Evolutionary conservation across 1,140 invertebrate species (phyloP).

Genomic region (Rhyzopertha dominica): DNA sequence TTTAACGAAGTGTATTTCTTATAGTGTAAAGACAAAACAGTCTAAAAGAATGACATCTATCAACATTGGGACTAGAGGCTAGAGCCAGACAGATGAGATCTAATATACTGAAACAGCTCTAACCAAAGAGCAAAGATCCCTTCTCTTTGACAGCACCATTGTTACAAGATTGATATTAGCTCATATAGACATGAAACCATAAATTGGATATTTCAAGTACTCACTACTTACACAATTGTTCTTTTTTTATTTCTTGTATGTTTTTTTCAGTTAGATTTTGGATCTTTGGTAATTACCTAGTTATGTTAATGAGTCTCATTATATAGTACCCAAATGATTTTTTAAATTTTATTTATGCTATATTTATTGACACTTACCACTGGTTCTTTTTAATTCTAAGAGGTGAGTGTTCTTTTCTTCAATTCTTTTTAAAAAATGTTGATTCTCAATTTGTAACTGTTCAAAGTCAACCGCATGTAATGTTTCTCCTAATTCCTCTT

Average conservation of each 20-base stretch:
- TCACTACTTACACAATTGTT: neutral
- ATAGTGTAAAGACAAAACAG: too few relatives aligned
- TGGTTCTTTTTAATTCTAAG: slow-evolving; percentile 44
- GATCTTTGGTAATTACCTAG: neutral
- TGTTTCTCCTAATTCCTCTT: slow-evolving; percentile 44
- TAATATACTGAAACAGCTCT: too few relatives aligned
- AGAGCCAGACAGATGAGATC: too few relatives aligned
- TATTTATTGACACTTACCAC: slow-evolving; percentile 25
- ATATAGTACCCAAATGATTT: neutral
- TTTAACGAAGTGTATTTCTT: too few relatives aligned
- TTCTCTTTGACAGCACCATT: too few relatives aligned
- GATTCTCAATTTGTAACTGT: slow-evolving; percentile 47
- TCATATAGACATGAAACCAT: too few relatives aligned
- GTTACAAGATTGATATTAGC: too few relatives aligned
- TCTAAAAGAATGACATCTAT: too few relatives aligned
- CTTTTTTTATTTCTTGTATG: neutral
- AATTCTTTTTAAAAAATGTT: slow-evolving; percentile 42
- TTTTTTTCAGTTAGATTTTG: neutral
- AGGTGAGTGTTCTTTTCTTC: slow-evolving; percentile 43
- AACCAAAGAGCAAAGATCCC: too few relatives aligned
- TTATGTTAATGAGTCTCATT: neutral
- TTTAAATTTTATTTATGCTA: neutral
- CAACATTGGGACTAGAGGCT: too few relatives aligned
- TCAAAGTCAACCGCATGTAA: slow-evolving; percentile 49
- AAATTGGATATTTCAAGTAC: neutral